phyloP scores from a whole-genome alignment of 2,888 invertebrate genomes.

The Parasteatoda lunata region DNA sequence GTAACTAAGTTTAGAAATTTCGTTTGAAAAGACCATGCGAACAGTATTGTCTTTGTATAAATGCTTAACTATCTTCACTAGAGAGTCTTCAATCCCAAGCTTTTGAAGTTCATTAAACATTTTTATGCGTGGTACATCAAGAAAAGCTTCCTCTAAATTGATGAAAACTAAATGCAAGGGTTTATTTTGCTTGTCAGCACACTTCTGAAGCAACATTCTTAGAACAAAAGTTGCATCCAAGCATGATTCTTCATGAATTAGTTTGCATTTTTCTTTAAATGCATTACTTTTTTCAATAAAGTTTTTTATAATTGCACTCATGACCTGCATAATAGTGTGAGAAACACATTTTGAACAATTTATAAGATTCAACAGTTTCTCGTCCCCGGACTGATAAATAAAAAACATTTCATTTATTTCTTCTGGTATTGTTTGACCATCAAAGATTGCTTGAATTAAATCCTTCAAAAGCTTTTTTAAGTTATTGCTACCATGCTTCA shows the following conservation, averaged over 20 bases:
- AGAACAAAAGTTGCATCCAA: constrained; percentile 15
- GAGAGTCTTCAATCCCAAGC: background rate
- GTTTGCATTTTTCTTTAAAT: background rate
- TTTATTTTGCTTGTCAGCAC: constrained; percentile 16
- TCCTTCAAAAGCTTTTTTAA: constrained; percentile 10
- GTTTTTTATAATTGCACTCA: constrained; percentile 21
- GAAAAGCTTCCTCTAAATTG: background rate
- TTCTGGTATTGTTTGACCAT: constrained; percentile 16
- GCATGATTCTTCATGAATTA: background rate
- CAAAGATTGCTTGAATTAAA: constrained; percentile 29
- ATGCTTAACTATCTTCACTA: constrained; percentile 12
- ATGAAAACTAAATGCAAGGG: constrained; percentile 20
- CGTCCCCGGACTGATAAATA: background rate
- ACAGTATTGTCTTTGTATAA: constrained; percentile 1
- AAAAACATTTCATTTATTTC: constrained; percentile 36
- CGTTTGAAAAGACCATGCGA: background rate
- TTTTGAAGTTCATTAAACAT: constrained; percentile 1
- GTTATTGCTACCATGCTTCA: constrained; percentile 18
- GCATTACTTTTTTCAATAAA: background rate
- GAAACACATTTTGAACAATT: background rate
- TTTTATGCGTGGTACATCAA: background rate
- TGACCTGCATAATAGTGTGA: constrained; percentile 28
- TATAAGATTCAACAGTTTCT: background rate
- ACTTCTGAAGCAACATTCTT: constrained; percentile 25
- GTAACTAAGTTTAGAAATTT: background rate